These are phyloP conservation scores for Albula goreensis DNA, from an alignment of 2,113 vertebrate genomes.

Conservation along the genomic window DNA sequence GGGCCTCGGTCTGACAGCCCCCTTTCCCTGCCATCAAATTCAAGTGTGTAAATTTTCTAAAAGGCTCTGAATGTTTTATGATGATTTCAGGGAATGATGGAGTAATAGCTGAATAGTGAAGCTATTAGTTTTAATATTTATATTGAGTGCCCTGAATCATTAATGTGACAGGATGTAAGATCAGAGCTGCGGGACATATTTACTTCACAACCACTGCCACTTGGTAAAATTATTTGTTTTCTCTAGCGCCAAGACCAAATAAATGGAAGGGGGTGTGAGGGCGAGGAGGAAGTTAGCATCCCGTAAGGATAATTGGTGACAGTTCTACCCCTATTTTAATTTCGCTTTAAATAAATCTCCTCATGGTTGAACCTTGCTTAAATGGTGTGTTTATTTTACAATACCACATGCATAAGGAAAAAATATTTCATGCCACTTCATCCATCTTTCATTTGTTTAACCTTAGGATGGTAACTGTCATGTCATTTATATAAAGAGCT, in stretches of 20 bases:
- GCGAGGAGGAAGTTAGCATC: not conserved
- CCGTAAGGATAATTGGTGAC: constrained; percentile 20
- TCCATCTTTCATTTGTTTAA: too few species aligned
- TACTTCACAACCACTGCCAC: constrained; percentile 83
- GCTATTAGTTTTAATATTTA: constrained; percentile 99
- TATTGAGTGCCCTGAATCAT: constrained; percentile 99
- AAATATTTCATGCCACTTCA: too few species aligned
- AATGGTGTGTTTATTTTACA: constrained; percentile 35
- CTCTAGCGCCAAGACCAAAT: constrained; percentile 65
- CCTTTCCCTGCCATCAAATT: constrained; percentile 89
- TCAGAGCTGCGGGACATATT: constrained; percentile 92
- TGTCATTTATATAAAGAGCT: too few species aligned
- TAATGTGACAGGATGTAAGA: constrained; percentile 99
- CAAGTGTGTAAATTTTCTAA: constrained; percentile 99
- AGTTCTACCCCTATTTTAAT: constrained; percentile 56
- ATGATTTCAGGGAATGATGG: constrained; percentile 98
- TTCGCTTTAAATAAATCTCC: constrained; percentile 40
- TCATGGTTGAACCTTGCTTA: constrained; percentile 35
- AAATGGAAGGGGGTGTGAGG: constrained; percentile 27
- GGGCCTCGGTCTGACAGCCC: constrained; percentile 85
- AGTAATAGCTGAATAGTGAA: constrained; percentile 98
- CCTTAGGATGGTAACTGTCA: not conserved
- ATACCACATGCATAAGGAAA: too few species aligned
- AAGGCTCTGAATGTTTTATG: constrained; percentile 99
- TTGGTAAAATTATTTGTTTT: constrained; percentile 88